phyloP scores from a whole-genome alignment of 2,797 vertebrate genomes.

The Amblyraja radiata region DNA sequence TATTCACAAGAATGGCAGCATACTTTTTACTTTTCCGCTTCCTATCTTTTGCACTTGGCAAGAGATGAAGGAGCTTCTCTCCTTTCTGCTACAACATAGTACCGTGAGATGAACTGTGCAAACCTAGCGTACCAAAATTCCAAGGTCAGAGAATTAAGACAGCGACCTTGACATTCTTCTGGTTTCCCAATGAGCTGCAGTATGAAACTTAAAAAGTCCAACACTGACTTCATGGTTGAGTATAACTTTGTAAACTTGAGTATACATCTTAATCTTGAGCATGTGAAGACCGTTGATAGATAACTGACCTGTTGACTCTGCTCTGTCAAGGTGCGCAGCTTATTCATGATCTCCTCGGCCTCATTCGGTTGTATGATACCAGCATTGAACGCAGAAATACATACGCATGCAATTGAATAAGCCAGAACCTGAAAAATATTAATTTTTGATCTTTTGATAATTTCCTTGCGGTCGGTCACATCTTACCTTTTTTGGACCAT shows the following conservation, averaged over 20 bases:
- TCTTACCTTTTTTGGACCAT: neutral
- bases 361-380: conserved; percentile 70
- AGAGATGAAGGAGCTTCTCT: too few species aligned
- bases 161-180: neutral
- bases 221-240: neutral
- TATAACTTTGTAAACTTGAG: neutral
- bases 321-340: conserved; percentile 68
- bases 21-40: neutral
- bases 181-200: too few species aligned
- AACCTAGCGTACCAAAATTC: too few species aligned
- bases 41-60: neutral
- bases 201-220: neutral
- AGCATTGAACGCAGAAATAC: conserved; percentile 71
- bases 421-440: conserved; percentile 69
- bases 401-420: conserved; percentile 75
- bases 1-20: neutral
- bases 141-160: too few species aligned
- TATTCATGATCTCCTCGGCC: conserved; percentile 75
- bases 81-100: too few species aligned
- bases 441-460: neutral
- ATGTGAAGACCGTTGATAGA: neutral
- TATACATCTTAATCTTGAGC: neutral
- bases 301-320: conserved; percentile 80
- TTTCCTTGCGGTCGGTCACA: neutral
- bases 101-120: too few species aligned